Conservation (phyloP, 2,888 invertebrate species). For the Macaria liturata region DNA sequence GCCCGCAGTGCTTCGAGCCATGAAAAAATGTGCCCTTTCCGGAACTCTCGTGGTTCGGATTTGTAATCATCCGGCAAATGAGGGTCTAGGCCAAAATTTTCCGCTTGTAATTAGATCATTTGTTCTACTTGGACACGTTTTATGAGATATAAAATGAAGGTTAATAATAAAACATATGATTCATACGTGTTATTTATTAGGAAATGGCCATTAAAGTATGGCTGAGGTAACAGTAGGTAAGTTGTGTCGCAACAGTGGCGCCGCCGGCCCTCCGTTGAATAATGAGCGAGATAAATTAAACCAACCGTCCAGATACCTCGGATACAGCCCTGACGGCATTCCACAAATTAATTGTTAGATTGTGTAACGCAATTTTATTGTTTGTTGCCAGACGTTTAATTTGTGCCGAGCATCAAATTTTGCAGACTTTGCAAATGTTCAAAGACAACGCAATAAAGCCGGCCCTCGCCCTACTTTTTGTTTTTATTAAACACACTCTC, state of each 20-base stretch:
- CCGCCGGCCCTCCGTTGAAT: conserved; percentile 45
- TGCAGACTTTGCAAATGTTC: no score
- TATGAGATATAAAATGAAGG: conserved; percentile 21
- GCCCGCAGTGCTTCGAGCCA: not conserved
- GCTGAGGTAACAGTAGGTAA: conserved; percentile 38
- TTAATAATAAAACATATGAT: conserved; percentile 40
- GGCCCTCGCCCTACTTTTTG: no score
- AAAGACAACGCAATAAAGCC: no score
- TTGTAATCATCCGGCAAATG: not conserved
- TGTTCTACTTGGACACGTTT: not conserved
- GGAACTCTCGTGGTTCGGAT: no score
- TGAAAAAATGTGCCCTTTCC: conserved; percentile 13
- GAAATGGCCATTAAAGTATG: conserved; percentile 9
- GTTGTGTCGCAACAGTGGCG: conserved; percentile 48
- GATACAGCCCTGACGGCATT: conserved; percentile 42
- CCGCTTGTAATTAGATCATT: no score
- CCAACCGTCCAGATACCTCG: conserved; percentile 42
- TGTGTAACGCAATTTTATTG: conserved; percentile 20
- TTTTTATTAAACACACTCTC: no score
- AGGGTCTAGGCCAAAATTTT: no score
- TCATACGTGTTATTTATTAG: conserved; percentile 35
- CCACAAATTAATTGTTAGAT: conserved; percentile 48
- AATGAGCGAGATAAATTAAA: conserved; percentile 60
- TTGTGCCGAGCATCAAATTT: no score
- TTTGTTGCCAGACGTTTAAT: conserved; percentile 6